These are phyloP conservation scores for Allolobophora icterica DNA, from an alignment of 2,888 invertebrate genomes.

Conservation along the genomic window DNA sequence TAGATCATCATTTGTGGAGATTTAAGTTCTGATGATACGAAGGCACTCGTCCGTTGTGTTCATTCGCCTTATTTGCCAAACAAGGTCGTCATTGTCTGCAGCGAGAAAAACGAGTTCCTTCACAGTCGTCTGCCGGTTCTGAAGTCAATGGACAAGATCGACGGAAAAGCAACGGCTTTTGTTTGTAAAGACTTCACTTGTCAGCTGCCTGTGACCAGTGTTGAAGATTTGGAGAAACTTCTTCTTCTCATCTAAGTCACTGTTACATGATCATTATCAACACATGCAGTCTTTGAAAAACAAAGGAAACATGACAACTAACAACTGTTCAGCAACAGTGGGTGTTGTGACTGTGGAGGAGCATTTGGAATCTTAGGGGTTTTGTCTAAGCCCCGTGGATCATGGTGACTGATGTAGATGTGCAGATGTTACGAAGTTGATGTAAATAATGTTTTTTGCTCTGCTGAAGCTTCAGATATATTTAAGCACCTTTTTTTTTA, in stretches of 20 bases:
- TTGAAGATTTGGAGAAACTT: constrained; percentile 56
- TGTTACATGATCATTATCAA: neutral
- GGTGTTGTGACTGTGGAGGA: neutral
- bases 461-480: neutral
- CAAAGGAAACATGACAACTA: no score
- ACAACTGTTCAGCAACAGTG: neutral
- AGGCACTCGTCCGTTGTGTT: constrained; percentile 74
- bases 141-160: constrained; percentile 65
- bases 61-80: constrained; percentile 75
- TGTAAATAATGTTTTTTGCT: neutral
- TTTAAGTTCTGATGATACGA: constrained; percentile 73
- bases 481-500: no score
- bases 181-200: constrained; percentile 81
- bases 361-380: neutral
- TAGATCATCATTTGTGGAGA: constrained; percentile 70
- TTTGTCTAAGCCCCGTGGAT: neutral
- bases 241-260: constrained; percentile 29
- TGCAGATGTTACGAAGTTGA: neutral
- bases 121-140: constrained; percentile 63
- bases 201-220: constrained; percentile 77
- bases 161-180: constrained; percentile 76
- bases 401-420: neutral
- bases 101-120: constrained; percentile 63
- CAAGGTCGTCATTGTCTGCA: constrained; percentile 72
- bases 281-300: no score